Conservation (phyloP, 1,140 invertebrate genomes). For the Brachionus paranguensis region DNA sequence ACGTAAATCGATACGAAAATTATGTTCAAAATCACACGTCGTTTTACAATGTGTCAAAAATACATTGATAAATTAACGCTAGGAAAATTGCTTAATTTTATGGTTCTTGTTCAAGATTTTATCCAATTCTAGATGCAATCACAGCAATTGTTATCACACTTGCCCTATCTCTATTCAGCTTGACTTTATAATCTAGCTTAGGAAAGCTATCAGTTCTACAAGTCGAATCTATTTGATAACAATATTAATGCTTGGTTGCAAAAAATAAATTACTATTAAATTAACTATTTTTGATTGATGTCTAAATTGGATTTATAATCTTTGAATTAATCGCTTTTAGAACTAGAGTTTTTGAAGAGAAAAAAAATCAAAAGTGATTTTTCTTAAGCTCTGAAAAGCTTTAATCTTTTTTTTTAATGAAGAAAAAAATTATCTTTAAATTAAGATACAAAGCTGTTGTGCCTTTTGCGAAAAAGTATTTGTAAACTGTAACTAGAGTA, state of each 20-base stretch:
- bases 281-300: not conserved
- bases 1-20: not conserved
- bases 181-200: not conserved
- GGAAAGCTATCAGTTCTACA: not conserved
- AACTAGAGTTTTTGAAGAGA: not conserved
- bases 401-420: no score
- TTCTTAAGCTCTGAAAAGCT: no score
- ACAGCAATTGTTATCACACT: not conserved
- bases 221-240: not conserved
- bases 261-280: not conserved
- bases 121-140: not conserved
- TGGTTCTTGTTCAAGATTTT: not conserved
- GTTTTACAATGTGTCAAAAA: conserved; percentile 28
- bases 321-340: not conserved
- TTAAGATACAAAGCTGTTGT: no score
- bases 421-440: no score
- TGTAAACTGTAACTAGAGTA: no score
- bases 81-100: not conserved
- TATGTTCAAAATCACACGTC: conserved; percentile 4
- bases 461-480: no score
- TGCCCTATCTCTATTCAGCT: not conserved
- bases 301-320: not conserved
- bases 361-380: not conserved
- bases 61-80: not conserved
- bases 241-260: not conserved